Evolutionary conservation across 1,140 invertebrate species (phyloP).

Genomic region (Cydia splendana): DNA sequence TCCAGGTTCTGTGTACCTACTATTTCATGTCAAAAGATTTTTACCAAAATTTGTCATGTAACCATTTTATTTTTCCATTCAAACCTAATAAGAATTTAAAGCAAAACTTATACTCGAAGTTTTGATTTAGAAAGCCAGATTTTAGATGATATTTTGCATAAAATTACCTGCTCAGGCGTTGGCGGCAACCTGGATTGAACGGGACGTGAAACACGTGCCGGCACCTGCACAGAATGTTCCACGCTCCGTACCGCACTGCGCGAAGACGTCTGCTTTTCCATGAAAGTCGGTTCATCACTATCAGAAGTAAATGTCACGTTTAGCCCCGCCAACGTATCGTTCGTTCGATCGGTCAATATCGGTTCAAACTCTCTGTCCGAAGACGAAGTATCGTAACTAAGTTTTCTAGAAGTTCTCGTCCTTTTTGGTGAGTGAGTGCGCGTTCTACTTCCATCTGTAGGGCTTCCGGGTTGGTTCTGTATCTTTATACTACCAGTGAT

Average conservation of each 20-base stretch:
- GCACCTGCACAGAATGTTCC: background rate
- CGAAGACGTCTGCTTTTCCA: slow-evolving; percentile 26
- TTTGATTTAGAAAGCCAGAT: background rate
- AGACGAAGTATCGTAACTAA: slow-evolving; percentile 62
- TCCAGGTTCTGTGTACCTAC: no score
- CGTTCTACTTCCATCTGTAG: slow-evolving; percentile 45
- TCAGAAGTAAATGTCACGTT: slow-evolving; percentile 76
- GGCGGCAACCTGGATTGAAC: slow-evolving; percentile 32
- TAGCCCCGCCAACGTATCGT: slow-evolving; percentile 75
- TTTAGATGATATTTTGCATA: slow-evolving; percentile 3
- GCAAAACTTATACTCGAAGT: background rate
- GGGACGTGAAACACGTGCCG: background rate
- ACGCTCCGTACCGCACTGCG: slow-evolving; percentile 28
- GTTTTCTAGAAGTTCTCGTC: slow-evolving; percentile 54
- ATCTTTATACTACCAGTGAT: slow-evolving; percentile 64
- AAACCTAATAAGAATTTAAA: background rate
- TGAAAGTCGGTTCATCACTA: slow-evolving; percentile 48
- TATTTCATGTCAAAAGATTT: background rate
- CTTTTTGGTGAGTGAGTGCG: slow-evolving; percentile 53
- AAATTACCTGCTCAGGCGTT: slow-evolving; percentile 54
- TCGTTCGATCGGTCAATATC: slow-evolving; percentile 73
- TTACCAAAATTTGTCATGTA: background rate
- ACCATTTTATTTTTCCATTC: background rate
- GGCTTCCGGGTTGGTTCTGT: slow-evolving; percentile 40
- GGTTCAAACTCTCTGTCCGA: slow-evolving; percentile 65